Evolutionary conservation across 2,113 vertebrate species (phyloP), one percentile per base, ranked within the genome.

Genomic region (Dicaeum eximium): DNA sequence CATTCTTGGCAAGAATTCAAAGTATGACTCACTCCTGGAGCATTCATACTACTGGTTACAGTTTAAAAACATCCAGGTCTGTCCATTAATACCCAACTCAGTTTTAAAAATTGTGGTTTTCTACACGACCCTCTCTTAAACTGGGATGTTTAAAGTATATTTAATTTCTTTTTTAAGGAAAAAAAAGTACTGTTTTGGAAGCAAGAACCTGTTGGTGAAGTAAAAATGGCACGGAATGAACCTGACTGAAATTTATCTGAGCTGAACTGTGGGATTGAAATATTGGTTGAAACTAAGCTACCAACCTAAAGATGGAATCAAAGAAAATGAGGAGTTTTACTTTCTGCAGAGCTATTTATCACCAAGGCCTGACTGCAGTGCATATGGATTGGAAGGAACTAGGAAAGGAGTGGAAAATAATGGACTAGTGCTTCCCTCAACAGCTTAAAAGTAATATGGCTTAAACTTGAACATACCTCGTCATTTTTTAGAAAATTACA

Each of bases 291-390:
- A 90, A 78, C 7, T 9, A 79, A 92, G 69, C 37, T 88, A 73
- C 84, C 66, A 87, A 6, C 66, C 80, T 81, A 86, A 73, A 89
- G 86, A 69, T 90, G 92, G 85, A 92, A 95, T 89, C 84, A 84
- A 89, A 81, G 91, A 89, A 95, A 91, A 91, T 3, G 23, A 89
- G 74, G 57, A 91, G 78, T 95, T 93, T 81, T 75, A 47, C 86
- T 72, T 92, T 92, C 91, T 91, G 86, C 77, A 92, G 95, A 91
- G 93, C 89, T 89, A 86, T 96, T 91, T 72, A 79, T 95, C 96
- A 95, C 89, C 64, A 79, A 75, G 78, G 58, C 73, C 87, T 66
- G 88, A 69, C 83, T 85, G 91, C 42, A 48, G 74, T 38, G 84
- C 61, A 62, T 42, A 64, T 69, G 93, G 78, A 75, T 77, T 90